These are phyloP conservation scores for Sphaeramia orbicularis DNA, from an alignment of 2,797 vertebrate species.

Conservation along the genomic window DNA sequence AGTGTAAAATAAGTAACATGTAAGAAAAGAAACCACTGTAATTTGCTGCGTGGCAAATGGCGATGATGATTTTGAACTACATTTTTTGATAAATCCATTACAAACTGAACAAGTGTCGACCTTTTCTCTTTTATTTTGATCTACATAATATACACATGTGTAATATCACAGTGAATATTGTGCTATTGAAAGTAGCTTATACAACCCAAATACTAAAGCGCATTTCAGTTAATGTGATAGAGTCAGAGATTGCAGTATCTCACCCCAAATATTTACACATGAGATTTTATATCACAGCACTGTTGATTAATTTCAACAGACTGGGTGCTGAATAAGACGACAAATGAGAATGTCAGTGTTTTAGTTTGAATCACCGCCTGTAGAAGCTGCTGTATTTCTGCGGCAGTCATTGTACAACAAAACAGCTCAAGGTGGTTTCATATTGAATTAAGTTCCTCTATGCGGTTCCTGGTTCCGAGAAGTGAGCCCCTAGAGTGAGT, in stretches of 20 bases:
- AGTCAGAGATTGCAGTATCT: conserved; percentile 29
- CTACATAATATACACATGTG: not conserved
- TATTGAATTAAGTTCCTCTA: conserved; percentile 88
- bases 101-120: not conserved
- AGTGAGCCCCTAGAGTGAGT: conserved; percentile 82
- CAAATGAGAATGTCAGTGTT: conserved; percentile 45
- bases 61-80: not conserved
- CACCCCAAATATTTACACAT: conserved; percentile 33
- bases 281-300: conserved; percentile 33
- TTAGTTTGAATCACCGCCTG: conserved; percentile 62
- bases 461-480: conserved; percentile 86
- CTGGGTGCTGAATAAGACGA: conserved; percentile 38
- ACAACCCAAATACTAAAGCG: not conserved
- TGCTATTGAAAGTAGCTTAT: not conserved
- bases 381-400: conserved; percentile 60
- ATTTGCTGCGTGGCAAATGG: not conserved
- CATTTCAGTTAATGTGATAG: conserved; percentile 9
- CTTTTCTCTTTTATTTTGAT: not conserved
- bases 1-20: conserved; percentile 15
- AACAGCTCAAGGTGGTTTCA: conserved; percentile 82
- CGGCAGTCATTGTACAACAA: conserved; percentile 59
- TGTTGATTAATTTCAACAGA: conserved; percentile 33
- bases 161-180: not conserved
- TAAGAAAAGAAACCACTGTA: conserved; percentile 19
- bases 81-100: not conserved